phyloP scores from a whole-genome alignment of 2,888 invertebrate species.

The Ceriagrion tenellum region DNA sequence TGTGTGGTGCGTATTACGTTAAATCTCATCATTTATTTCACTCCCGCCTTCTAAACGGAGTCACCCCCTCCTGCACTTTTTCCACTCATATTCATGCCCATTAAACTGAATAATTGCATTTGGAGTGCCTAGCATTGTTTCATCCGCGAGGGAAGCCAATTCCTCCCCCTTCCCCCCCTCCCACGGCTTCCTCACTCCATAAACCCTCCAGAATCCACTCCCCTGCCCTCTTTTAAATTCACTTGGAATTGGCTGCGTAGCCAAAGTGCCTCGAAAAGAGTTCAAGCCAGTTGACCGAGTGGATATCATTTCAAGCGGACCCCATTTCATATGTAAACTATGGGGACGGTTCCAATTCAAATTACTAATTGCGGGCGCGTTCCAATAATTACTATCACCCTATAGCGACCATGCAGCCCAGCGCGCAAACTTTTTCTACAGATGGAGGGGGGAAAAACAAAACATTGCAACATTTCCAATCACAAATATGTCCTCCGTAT shows the following conservation, averaged over 20 bases:
- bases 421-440: background rate
- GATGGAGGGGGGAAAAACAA: background rate
- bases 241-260: background rate
- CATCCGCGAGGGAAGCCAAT: background rate
- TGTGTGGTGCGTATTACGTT: no score
- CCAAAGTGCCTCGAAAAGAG: background rate
- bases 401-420: background rate
- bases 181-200: no score
- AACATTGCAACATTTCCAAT: background rate
- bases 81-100: background rate
- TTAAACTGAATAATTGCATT: conserved; percentile 22
- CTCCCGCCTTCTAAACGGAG: background rate
- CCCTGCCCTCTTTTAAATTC: background rate
- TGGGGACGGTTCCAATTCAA: background rate
- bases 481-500: background rate
- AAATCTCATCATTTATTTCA: background rate
- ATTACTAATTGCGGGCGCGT: background rate
- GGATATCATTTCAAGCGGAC: background rate
- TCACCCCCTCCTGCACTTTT: background rate
- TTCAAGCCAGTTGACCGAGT: conserved; percentile 4
- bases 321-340: background rate
- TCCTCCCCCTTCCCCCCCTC: background rate
- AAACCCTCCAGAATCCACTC: background rate
- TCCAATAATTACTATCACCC: background rate
- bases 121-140: conserved; percentile 9